Base-by-base conservation (phyloP, 1,140 invertebrate genomes). In the Drosophila quadrilineata region DNA sequence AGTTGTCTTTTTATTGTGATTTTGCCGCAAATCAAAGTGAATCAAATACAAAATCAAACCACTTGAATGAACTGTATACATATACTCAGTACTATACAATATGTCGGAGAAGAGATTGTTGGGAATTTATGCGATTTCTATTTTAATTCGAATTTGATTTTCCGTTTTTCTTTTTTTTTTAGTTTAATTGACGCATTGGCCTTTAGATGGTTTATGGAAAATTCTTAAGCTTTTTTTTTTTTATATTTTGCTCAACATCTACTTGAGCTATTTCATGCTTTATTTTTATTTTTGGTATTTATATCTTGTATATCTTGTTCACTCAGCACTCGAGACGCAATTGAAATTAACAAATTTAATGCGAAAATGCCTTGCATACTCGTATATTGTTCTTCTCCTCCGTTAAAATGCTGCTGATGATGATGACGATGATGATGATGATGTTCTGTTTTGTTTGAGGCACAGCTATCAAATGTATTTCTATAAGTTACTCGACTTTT, bases 221-320 rank as follows among this genome's bases (percentile, higher is more conserved):
- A 43, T 75, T 67, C 48, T 68, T 38, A 33, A 28, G 33, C 17
- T 38, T 22, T 1, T 22, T 50, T 40, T 46, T 1, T 35, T 60
- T 36, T 41, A n/a, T 14, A 2, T 6, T 26, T 3, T 28, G n/a
- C n/a, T n/a, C n/a, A n/a, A n/a, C n/a, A n/a, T n/a, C n/a, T n/a
- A 45, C 5, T 52, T 12, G 43, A 60, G 35, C 21, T 45, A 12
- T 28, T 29, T 8, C n/a, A n/a, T 28, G 10, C 14, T 48, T 2
- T 4, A 35, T 24, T 28, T 28, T 28, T 54, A 14, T 22, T 33
- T 10, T 24, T 50, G 49, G 12, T 60, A 80, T 69, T 69, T 82
- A 52, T 82, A 76, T 58, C 28, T 68, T 58, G 26, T 82, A 52
- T 82, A 76, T 58, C 28, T 68, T 58, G 26, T 62, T 76, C 68